Evolutionary conservation across 2,113 vertebrate species (phyloP), one percentile per base, ranked within the genome.

Genomic region (Saccopteryx leptura): DNA sequence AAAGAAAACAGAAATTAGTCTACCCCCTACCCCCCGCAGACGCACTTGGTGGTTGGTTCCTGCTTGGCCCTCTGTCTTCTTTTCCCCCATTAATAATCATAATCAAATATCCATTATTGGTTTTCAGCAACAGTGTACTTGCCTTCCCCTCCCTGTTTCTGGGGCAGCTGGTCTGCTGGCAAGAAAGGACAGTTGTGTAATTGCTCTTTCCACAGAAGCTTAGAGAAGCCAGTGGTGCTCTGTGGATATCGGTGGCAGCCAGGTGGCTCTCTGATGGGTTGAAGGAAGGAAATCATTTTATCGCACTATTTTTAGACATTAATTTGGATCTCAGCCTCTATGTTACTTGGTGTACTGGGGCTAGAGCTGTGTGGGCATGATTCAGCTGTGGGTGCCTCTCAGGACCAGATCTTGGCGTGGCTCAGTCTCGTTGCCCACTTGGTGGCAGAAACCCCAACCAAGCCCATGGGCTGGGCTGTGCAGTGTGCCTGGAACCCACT

Each of bases 81-180:
- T 92, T 95, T 8, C 46, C 95, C 96, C 96, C 98, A 97, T 98
- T 97, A 98, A 98, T 98, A 98, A 96, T 94, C 84, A 80, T 97
- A 96, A 98, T 98, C 98, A 97, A 97, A 96, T 97, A 71, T 63
- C 94, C 93, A 39, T 98, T 96, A 96, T 92, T 98, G 68, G 86
- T 96, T 98, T 98, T 98, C 93, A 95, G 93, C 83, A 75, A 82
- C 95, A 92, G 78, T 90, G 93, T 96, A 96, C 98, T 94, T 93
- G 92, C 94, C 96, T 85, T 88, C 92, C 78, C 65, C 69, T 90
- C 76, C 84, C 86, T 95, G 61, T 96, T 98, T 96, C 96, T 81
- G 95, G 96, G 95, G 86, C 23, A 74, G 84, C n/a, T 7, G 15
- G 80, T 96, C 86, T 95, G 11, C 26, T 87, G 24, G 48, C 86